Percentiles rank a stretch among this genome's conserved stretches.
phyloP scores from a whole-genome alignment of 2,113 vertebrate species.

The Seriola quinqueradiata region DNA sequence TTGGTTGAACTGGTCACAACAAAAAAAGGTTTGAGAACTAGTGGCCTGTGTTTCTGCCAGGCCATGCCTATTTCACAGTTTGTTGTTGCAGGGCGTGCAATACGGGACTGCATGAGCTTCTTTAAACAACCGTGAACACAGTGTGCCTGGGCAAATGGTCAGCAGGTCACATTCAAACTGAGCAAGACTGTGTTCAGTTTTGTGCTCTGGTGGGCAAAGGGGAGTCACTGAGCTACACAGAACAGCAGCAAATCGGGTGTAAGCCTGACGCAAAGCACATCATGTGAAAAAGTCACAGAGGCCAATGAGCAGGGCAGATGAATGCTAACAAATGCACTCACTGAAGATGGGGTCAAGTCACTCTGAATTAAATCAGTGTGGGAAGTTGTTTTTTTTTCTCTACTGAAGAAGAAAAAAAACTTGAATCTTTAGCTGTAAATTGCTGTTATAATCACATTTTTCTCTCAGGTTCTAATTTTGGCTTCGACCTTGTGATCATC shows the following conservation, averaged over 20 bases:
- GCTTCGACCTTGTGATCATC: slow-evolving; percentile 15
- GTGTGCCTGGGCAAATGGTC: neutral
- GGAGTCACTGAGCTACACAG: slow-evolving; percentile 6
- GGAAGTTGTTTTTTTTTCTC: neutral
- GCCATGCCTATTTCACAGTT: neutral
- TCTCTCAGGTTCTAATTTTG: slow-evolving; percentile 20
- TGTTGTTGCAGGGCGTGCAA: neutral
- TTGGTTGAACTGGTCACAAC: neutral
- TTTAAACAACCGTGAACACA: slow-evolving; percentile 9
- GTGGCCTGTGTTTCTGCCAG: neutral
- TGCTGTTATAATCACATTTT: slow-evolving; percentile 10
- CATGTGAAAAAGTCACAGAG: slow-evolving; percentile 17
- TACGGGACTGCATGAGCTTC: neutral
- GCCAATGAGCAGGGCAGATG: slow-evolving; percentile 28
- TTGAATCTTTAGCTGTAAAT: neutral
- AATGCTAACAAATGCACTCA: slow-evolving; percentile 21
- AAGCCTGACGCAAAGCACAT: slow-evolving; percentile 25
- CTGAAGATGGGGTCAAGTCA: slow-evolving; percentile 21
- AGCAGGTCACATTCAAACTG: neutral
- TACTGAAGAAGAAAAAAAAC: neutral
- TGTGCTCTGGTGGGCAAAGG: slow-evolving; percentile 20
- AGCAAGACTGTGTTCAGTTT: neutral
- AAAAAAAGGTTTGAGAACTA: neutral
- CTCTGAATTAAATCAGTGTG: slow-evolving; percentile 41
- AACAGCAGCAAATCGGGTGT: slow-evolving; percentile 22